Conservation (phyloP, 2,888 invertebrate genomes). For the Eilema caniola region DNA sequence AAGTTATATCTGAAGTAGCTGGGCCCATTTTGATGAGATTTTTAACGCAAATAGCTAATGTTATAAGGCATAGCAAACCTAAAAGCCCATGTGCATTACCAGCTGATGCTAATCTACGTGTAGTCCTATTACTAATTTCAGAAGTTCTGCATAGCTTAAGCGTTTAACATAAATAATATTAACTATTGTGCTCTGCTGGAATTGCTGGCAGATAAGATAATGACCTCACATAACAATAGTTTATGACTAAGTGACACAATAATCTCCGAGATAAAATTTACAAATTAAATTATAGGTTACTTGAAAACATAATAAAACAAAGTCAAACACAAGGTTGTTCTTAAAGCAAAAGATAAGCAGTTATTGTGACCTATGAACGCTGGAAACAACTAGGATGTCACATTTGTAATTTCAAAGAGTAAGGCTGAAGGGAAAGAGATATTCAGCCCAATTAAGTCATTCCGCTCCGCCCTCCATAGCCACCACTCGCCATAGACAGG, state of each 20-base stretch:
- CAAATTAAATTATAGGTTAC: not conserved
- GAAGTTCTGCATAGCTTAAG: not conserved
- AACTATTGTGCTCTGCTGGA: not conserved
- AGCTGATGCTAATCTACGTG: not conserved
- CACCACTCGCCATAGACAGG: too few relatives aligned
- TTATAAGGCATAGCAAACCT: too few relatives aligned
- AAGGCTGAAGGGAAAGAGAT: too few relatives aligned
- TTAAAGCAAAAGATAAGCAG: not conserved
- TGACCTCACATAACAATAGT: not conserved
- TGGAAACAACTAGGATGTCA: not conserved
- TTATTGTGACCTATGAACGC: too few relatives aligned
- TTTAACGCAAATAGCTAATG: too few relatives aligned
- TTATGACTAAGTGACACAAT: not conserved
- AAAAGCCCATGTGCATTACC: too few relatives aligned
- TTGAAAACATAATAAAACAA: not conserved
- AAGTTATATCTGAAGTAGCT: too few relatives aligned
- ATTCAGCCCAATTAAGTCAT: too few relatives aligned
- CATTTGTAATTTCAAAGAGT: too few relatives aligned
- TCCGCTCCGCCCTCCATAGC: too few relatives aligned
- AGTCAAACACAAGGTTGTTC: not conserved
- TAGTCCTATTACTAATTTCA: not conserved
- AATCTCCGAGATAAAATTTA: constrained; percentile 6
- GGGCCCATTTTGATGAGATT: too few relatives aligned
- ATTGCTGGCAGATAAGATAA: not conserved
- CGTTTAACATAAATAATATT: not conserved